These are phyloP conservation scores for Tetragonula clypearis DNA, from an alignment of 1,140 invertebrate species.

Conservation along the genomic window DNA sequence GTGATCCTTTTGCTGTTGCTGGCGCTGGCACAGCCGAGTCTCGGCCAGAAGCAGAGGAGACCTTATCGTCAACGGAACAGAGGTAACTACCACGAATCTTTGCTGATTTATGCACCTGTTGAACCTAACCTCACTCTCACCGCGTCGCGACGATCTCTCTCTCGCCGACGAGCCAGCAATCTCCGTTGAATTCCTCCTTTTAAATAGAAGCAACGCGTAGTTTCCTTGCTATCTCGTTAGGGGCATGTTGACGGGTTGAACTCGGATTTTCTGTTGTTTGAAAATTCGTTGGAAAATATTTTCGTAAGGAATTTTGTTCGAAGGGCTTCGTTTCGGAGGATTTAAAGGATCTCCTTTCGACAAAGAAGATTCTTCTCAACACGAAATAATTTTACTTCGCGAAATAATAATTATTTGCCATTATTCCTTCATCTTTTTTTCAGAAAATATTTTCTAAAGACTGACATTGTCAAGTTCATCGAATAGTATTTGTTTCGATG, in stretches of 20 bases:
- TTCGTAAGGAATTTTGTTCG: no score
- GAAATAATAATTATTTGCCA: no score
- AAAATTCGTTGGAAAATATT: no score
- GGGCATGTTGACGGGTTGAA: background rate
- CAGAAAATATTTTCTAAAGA: no score
- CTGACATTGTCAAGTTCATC: no score
- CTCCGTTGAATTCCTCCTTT: background rate
- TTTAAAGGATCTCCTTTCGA: no score
- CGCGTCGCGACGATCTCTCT: no score
- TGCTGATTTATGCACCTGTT: slow-evolving; percentile 34
- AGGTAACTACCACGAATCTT: slow-evolving; percentile 64
- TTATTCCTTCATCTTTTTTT: no score
- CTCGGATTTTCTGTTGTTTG: background rate
- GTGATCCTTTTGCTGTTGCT: slow-evolving; percentile 65
- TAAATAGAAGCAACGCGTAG: background rate
- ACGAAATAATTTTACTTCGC: no score
- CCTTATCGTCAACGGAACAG: slow-evolving; percentile 47
- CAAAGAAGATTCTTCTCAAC: no score
- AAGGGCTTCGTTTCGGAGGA: no score
- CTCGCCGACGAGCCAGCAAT: background rate
- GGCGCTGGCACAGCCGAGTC: slow-evolving; percentile 55
- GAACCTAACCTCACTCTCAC: background rate
- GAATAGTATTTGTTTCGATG: no score
- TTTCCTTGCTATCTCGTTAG: background rate
- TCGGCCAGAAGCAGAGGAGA: slow-evolving; percentile 62